Percentiles rank a stretch among this genome's conserved stretches.
phyloP scores from a whole-genome alignment of 2,113 vertebrate species.

The Solea solea region DNA sequence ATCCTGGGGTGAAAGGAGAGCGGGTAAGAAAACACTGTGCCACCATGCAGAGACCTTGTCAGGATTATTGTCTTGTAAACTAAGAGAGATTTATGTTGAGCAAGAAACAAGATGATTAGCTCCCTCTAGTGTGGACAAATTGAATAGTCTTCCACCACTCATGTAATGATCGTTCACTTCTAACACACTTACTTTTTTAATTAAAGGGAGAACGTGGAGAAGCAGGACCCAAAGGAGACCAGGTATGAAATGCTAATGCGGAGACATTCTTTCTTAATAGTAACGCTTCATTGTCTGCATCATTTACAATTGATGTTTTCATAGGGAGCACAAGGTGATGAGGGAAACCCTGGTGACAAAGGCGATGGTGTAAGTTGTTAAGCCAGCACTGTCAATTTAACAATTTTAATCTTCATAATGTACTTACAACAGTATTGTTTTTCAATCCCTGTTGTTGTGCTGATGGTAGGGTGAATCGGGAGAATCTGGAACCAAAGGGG shows the following conservation, averaged over 20 bases:
- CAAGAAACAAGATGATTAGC: constrained; percentile 25
- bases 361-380: constrained; percentile 88
- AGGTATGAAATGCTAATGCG: constrained; percentile 78
- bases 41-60: constrained; percentile 1
- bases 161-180: constrained; percentile 4
- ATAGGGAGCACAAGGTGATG: constrained; percentile 90
- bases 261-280: neutral
- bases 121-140: constrained; percentile 50
- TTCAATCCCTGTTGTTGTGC: constrained; percentile 15
- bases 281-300: constrained; percentile 15
- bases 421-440: neutral
- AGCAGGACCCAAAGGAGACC: constrained; percentile 91
- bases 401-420: neutral
- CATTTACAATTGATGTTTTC: constrained; percentile 39
- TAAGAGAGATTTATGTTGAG: constrained; percentile 6
- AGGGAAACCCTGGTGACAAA: constrained; percentile 91
- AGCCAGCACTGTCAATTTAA: neutral
- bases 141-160: neutral
- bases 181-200: constrained; percentile 21
- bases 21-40: constrained; percentile 83
- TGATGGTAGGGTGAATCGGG: constrained; percentile 88
- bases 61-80: constrained; percentile 22
- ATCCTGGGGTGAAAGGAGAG: constrained; percentile 90
- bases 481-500: constrained; percentile 90
- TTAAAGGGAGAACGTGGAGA: constrained; percentile 89